phyloP scores from a whole-genome alignment of 2,113 vertebrate genomes.

The Dromiciops gliroides region DNA sequence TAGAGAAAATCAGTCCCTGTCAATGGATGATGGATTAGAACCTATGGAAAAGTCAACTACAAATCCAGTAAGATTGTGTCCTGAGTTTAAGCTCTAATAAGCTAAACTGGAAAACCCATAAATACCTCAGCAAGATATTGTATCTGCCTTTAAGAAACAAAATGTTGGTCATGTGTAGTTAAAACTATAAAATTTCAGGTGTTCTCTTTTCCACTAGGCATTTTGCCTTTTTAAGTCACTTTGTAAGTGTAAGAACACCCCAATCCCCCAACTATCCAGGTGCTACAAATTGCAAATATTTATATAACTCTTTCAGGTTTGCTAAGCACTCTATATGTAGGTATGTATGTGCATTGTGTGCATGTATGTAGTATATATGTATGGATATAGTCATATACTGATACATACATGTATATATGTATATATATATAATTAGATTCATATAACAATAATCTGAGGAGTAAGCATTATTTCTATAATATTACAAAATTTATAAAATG shows the following conservation, averaged over 20 bases:
- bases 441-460: background rate
- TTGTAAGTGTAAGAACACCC: background rate
- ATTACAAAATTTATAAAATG: background rate
- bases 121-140: background rate
- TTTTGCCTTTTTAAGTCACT: background rate
- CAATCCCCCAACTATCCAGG: background rate
- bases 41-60: background rate
- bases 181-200: background rate
- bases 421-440: background rate
- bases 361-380: too few species aligned
- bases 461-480: background rate
- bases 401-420: too few species aligned
- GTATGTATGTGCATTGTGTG: too few species aligned
- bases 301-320: background rate
- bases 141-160: background rate
- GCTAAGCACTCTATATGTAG: background rate
- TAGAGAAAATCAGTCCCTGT: background rate
- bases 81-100: background rate
- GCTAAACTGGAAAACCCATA: background rate
- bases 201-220: background rate
- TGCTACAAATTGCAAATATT: background rate
- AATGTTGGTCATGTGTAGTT: background rate
- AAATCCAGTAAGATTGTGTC: background rate
- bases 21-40: background rate
- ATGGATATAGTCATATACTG: background rate